Evolutionary conservation across 2,113 vertebrate genomes (phyloP).

Genomic region (Fukomys damarensis): DNA sequence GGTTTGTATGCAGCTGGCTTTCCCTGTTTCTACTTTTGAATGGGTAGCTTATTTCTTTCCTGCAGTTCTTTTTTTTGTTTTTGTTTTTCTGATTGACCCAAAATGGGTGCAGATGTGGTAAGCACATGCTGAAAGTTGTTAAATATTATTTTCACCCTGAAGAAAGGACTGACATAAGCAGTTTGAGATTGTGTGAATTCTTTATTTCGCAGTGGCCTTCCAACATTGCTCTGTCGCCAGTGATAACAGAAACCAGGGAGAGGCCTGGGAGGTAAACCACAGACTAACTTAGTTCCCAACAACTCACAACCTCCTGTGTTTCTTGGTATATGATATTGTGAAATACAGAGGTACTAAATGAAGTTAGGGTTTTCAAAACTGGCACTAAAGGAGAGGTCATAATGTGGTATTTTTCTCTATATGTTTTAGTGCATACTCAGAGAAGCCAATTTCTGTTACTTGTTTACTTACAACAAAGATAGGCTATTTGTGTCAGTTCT

Average conservation of each 20-base stretch:
- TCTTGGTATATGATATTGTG: neutral
- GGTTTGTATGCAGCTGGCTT: slow-evolving; percentile 62
- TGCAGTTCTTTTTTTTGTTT: slow-evolving; percentile 11
- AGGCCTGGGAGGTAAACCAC: slow-evolving; percentile 30
- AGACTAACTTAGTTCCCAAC: neutral
- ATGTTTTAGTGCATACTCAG: neutral
- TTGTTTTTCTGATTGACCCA: slow-evolving; percentile 62
- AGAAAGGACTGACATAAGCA: slow-evolving; percentile 47
- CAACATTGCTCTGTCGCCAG: slow-evolving; percentile 33
- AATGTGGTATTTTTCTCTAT: neutral
- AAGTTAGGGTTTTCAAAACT: slow-evolving; percentile 51
- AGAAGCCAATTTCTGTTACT: neutral
- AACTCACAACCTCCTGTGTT: neutral
- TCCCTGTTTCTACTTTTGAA: slow-evolving; percentile 71
- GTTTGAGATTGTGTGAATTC: slow-evolving; percentile 37
- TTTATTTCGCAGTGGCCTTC: slow-evolving; percentile 56
- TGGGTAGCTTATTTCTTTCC: slow-evolving; percentile 59
- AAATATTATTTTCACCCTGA: slow-evolving; percentile 61
- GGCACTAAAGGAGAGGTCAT: neutral
- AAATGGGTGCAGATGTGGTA: slow-evolving; percentile 67
- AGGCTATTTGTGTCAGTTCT: neutral
- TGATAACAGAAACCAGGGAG: neutral
- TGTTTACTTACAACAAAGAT: neutral
- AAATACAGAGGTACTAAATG: slow-evolving; percentile 22
- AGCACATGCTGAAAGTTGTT: slow-evolving; percentile 41